Evolutionary conservation across 2,797 vertebrate genomes (phyloP), one percentile per base, ranked within the genome.

Genomic region (Agapornis canus): DNA sequence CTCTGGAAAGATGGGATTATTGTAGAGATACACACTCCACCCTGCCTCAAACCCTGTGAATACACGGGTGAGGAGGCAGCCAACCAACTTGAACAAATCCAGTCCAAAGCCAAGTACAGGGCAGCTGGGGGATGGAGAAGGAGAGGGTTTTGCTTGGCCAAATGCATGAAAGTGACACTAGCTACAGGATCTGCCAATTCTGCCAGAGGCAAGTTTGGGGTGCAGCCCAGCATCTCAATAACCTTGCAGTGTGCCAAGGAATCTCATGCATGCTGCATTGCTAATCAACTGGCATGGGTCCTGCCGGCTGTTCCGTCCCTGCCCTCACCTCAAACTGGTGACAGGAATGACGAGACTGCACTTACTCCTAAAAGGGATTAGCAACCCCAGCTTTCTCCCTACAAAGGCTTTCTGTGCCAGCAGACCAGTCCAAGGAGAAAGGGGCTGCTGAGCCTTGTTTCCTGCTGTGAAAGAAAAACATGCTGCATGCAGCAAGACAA

Each of bases 131-230:
- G 23, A 42, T n/a, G 10, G 35, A 61, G 65, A 75, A 90, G 23
- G 73, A 35, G 35, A 20, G 14, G 13, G 27, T 25, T 83, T 47
- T 69, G n/a, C 39, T 65, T 71, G 57, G 71, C 78, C 71, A 91
- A 77, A 39, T 20, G 47, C 91, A 86, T 84, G 89, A 73, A 92
- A 94, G 61, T 25, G 31, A 54, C 82, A 88, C 29, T 8, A 23
- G 49, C 57, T 90, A 23, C 0, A 0, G 40, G 60, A 91, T 71
- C 61, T 95, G 75, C 95, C 82, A 94, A 4, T 72, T 90, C 68
- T 94, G 89, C 96, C 3, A 3, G 49, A 57, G 61, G 93, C 87
- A 92, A 90, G 49, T 37, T 14, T 92, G 91, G 77, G 61, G 72
- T 29, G 77, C 54, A 86, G 89, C 79, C 94, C 89, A 81, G 69